phyloP scores from a whole-genome alignment of 2,888 invertebrate species.

The Argynnis bischoffii region DNA sequence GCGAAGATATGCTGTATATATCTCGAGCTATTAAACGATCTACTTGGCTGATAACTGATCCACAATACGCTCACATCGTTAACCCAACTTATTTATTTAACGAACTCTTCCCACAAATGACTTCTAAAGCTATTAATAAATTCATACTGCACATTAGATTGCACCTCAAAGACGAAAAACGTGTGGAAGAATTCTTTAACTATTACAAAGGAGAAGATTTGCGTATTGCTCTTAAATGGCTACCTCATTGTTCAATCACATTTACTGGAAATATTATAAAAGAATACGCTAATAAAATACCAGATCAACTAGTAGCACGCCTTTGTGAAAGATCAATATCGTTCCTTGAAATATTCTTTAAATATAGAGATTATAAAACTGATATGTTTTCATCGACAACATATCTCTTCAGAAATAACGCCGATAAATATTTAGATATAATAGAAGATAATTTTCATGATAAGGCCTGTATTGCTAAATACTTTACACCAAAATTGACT shows the following conservation, averaged over 20 bases:
- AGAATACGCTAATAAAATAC: constrained; percentile 42
- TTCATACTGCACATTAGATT: constrained; percentile 59
- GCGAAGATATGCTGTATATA: constrained; percentile 61
- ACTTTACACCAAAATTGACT: constrained; percentile 51
- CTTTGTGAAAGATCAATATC: constrained; percentile 55
- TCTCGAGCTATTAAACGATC: constrained; percentile 61
- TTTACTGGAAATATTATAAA: constrained; percentile 53
- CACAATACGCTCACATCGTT: constrained; percentile 58
- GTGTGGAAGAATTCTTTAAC: constrained; percentile 62
- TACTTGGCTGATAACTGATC: constrained; percentile 62
- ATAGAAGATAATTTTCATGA: constrained; percentile 42
- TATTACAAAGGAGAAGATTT: constrained; percentile 49
- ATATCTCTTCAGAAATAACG: constrained; percentile 52
- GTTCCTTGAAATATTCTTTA: constrained; percentile 45
- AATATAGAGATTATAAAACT: constrained; percentile 39
- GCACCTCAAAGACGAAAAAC: constrained; percentile 54
- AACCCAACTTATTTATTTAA: constrained; percentile 60
- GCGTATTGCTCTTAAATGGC: constrained; percentile 57
- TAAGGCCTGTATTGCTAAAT: constrained; percentile 31
- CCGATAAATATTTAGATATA: constrained; percentile 52
- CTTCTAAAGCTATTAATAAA: constrained; percentile 57
- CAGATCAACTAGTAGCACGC: constrained; percentile 46
- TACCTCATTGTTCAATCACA: constrained; percentile 58
- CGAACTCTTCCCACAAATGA: constrained; percentile 60
- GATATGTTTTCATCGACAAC: constrained; percentile 42